These are phyloP conservation scores for Chironex yamaguchii DNA, from an alignment of 30 jellyfish, hydroid and myxozoan genomes.

Conservation along the genomic window DNA sequence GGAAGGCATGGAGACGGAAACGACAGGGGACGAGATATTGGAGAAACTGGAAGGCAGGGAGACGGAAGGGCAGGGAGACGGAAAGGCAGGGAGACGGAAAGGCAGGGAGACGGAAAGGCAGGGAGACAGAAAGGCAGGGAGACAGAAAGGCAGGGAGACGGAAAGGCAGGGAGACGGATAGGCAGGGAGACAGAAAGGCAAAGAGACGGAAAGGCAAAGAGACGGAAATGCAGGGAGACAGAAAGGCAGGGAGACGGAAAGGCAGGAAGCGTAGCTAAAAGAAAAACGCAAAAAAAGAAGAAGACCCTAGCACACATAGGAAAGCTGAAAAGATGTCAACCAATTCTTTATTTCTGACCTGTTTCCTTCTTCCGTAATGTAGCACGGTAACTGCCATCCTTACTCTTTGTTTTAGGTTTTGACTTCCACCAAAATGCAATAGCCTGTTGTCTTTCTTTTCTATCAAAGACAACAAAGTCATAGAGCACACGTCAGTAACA, in stretches of 20 bases:
- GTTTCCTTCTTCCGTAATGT: slow-evolving; percentile 50
- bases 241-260: neutral
- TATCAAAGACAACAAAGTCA: neutral
- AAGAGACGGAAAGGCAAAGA: neutral
- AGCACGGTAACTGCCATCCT: slow-evolving; percentile 12
- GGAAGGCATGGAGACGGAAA: too few species aligned
- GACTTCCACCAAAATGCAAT: slow-evolving; percentile 93
- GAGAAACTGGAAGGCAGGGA: too few species aligned
- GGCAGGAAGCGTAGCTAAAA: neutral
- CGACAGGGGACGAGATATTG: too few species aligned
- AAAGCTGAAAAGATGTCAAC: too few species aligned
- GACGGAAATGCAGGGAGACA: neutral
- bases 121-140: too few species aligned
- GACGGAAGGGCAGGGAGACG: too few species aligned
- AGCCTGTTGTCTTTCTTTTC: slow-evolving; percentile 84
- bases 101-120: too few species aligned
- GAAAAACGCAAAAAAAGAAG: neutral
- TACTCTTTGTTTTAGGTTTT: slow-evolving; percentile 61
- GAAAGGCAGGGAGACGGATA: too few species aligned
- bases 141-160: too few species aligned
- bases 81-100: too few species aligned
- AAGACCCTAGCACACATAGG: too few species aligned
- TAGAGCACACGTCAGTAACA: neutral
- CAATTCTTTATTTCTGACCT: neutral
- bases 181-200: neutral